Evolutionary conservation across 2,113 vertebrate species (phyloP).

Genomic region (Xyliphius kryptos): DNA sequence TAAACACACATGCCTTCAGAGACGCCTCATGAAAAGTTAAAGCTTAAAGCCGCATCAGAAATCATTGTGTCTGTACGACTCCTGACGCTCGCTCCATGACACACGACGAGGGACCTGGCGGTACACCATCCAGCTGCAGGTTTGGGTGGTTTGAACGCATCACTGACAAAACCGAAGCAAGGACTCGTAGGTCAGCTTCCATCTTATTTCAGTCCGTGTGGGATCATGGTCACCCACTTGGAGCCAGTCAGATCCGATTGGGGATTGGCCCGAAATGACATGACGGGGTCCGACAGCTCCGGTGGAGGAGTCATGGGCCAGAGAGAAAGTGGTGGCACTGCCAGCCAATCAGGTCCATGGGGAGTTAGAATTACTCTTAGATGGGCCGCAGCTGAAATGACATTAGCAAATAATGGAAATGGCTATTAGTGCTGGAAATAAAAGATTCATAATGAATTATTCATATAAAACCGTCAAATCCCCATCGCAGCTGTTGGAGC

Average conservation of each 20-base stretch:
- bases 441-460: too few species aligned
- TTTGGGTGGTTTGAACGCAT: too few species aligned
- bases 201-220: conserved; percentile 18
- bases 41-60: conserved; percentile 30
- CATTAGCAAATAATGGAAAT: too few species aligned
- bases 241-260: conserved; percentile 38
- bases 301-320: conserved; percentile 44
- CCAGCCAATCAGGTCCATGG: conserved; percentile 38
- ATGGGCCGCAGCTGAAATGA: conserved; percentile 9
- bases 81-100: neutral
- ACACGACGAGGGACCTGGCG: neutral
- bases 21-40: conserved; percentile 27
- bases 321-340: conserved; percentile 47
- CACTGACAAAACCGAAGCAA: too few species aligned
- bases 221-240: conserved; percentile 19
- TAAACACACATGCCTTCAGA: conserved; percentile 82
- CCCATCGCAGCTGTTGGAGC: too few species aligned
- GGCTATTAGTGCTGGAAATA: too few species aligned
- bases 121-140: too few species aligned
- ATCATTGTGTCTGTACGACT: neutral
- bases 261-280: conserved; percentile 39
- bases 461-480: too few species aligned
- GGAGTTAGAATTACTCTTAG: conserved; percentile 24
- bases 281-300: conserved; percentile 53
- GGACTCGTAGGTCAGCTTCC: too few species aligned